These are phyloP conservation scores for Porites lobata DNA, from an alignment of 92 coral and sea anemone species.

Conservation along the genomic window DNA sequence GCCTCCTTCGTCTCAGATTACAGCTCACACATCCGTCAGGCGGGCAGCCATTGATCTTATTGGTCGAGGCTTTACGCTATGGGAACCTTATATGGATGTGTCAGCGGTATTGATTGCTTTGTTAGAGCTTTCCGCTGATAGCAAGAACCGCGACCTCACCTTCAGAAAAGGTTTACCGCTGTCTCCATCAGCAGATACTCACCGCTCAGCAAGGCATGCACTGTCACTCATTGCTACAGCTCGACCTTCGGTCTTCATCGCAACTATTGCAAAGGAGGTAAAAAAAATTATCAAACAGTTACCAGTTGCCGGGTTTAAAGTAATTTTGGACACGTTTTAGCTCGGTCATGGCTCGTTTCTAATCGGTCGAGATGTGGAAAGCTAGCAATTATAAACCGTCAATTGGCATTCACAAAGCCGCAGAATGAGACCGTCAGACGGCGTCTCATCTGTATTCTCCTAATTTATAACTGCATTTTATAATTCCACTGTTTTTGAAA, in stretches of 20 bases:
- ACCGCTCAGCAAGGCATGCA: slow-evolving; percentile 97
- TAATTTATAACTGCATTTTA: too few relatives aligned
- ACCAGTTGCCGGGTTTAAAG: too few relatives aligned
- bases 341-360: not conserved
- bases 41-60: slow-evolving; percentile 98
- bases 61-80: slow-evolving; percentile 98
- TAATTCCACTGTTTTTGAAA: too few relatives aligned
- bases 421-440: too few relatives aligned
- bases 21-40: slow-evolving; percentile 95
- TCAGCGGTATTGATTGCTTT: slow-evolving; percentile 96
- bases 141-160: slow-evolving; percentile 85
- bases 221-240: slow-evolving; percentile 97
- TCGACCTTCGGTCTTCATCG: slow-evolving; percentile 92
- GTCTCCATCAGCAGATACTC: slow-evolving; percentile 98
- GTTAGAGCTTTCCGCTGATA: slow-evolving; percentile 94
- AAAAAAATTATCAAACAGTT: not conserved
- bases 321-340: too few relatives aligned
- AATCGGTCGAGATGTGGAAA: too few relatives aligned
- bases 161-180: slow-evolving; percentile 96
- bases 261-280: slow-evolving; percentile 99
- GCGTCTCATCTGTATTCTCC: too few relatives aligned
- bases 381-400: too few relatives aligned
- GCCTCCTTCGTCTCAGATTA: slow-evolving; percentile 84
- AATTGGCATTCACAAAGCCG: too few relatives aligned
- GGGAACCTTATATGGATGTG: slow-evolving; percentile 99